These are phyloP conservation scores for Anas platyrhynchos DNA, from an alignment of 2,113 vertebrate genomes.

Conservation along the genomic window DNA sequence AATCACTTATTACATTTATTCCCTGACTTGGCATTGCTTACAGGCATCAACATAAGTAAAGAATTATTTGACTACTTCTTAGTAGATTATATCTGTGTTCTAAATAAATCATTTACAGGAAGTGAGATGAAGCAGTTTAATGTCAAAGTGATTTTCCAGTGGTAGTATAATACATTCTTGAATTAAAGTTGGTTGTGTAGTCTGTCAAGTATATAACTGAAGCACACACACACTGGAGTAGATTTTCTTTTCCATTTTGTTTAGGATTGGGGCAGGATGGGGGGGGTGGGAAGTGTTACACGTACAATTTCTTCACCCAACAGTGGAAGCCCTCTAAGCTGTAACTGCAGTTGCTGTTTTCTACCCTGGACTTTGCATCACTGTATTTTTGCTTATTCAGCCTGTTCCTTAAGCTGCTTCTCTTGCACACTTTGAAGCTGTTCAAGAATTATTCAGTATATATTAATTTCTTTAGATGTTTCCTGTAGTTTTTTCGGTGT, in stretches of 20 bases:
- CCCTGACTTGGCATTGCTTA: background rate
- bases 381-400: background rate
- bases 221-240: background rate
- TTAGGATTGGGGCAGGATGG: background rate
- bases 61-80: conserved; percentile 38
- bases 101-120: conserved; percentile 34
- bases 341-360: background rate
- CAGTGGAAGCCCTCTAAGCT: background rate
- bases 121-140: conserved; percentile 5
- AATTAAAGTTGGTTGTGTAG: background rate
- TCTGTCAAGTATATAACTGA: background rate
- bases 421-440: background rate
- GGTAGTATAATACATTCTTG: background rate
- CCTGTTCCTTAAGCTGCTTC: background rate
- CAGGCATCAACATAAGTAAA: conserved; percentile 17
- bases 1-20: conserved; percentile 6
- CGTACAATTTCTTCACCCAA: background rate
- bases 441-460: background rate
- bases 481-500: background rate
- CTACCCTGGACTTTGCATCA: background rate
- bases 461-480: background rate
- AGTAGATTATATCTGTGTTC: conserved; percentile 40
- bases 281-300: accelerated
- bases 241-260: background rate
- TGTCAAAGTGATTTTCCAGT: background rate